Base-by-base conservation (phyloP, 2,797 vertebrate genomes). In the Zenarchopterus dispar region DNA sequence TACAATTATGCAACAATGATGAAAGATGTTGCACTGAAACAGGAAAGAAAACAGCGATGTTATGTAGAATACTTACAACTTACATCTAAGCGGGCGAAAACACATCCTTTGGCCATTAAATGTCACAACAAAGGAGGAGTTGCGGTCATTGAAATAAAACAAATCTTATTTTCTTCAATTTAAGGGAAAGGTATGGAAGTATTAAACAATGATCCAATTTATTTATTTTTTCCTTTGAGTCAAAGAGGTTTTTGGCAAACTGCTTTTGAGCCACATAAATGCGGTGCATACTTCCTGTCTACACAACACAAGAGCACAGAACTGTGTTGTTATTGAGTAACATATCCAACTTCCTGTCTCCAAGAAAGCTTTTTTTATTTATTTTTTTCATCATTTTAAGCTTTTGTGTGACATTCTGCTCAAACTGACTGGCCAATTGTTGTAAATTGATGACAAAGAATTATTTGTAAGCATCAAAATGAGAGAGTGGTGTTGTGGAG, bases 281-380 rank as follows among this genome's bases (percentile, higher is more conserved):
- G 17, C 33, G 70, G 49, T 57, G 56, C 45, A 52, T 43, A 50
- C 31, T 65, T 67, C 56, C 36, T 63, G 52, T 8, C 16, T 43
- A 66, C 53, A 49, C 60, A 79, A 85, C 77, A 81, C 82, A 62
- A 2, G 67, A 74, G 82, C 53, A 42, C 16, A 6, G 23, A 58
- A 48, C 73, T 22, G 21, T 73, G 59, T 67, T 77, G 66, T 62
- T 55, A 55, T 67, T 76, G 73, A 72, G 47, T 18, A 1, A 71
- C 78, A 78, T 52, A 67, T 67, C 58, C 23, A 21, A 86, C 76
- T 70, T 80, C 67, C 70, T 10, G 45, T 41, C 57, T 65, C 28
- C 41, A n/a, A 55, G 50, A 8, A 51, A 74, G 66, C 43, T 59
- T 21, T 48, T 39, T 51, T 80, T 48, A 43, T 77, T 46, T 65